Percentiles rank a stretch among this genome's conserved stretches.
These are phyloP conservation scores for Pipistrellus kuhlii DNA, from an alignment of 2,797 vertebrate genomes.

Conservation along the genomic window DNA sequence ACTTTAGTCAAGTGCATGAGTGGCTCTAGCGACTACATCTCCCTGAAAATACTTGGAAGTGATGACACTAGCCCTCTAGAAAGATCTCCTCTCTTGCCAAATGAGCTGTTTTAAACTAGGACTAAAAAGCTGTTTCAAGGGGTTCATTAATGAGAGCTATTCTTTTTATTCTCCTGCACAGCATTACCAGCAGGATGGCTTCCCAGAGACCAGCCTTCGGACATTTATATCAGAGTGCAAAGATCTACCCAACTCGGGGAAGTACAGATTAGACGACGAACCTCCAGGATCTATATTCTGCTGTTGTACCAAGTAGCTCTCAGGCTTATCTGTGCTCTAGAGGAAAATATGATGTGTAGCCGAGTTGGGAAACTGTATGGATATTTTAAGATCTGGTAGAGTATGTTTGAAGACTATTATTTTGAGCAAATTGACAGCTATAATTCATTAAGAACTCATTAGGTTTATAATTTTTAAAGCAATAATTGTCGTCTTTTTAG, in stretches of 20 bases:
- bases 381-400: not conserved
- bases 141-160: not conserved
- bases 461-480: constrained; percentile 43
- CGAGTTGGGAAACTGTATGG: not conserved
- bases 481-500: constrained; percentile 32
- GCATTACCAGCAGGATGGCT: constrained; percentile 93
- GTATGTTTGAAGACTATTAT: not conserved
- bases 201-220: constrained; percentile 91
- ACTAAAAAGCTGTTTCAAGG: constrained; percentile 14
- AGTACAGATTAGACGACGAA: constrained; percentile 89
- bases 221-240: constrained; percentile 93
- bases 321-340: not conserved
- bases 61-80: not conserved
- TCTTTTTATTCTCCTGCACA: constrained; percentile 71
- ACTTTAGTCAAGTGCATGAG: not conserved
- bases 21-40: not conserved
- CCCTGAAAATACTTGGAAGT: not conserved
- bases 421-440: constrained; percentile 10
- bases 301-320: constrained; percentile 88
- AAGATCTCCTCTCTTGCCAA: not conserved
- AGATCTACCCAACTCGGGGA: constrained; percentile 92
- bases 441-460: constrained; percentile 11
- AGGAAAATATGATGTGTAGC: not conserved
- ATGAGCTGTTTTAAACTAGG: not conserved
- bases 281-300: constrained; percentile 84